These are phyloP conservation scores for Caenorhabditis sinica DNA, from an alignment of 2,888 invertebrate species.

Conservation along the genomic window DNA sequence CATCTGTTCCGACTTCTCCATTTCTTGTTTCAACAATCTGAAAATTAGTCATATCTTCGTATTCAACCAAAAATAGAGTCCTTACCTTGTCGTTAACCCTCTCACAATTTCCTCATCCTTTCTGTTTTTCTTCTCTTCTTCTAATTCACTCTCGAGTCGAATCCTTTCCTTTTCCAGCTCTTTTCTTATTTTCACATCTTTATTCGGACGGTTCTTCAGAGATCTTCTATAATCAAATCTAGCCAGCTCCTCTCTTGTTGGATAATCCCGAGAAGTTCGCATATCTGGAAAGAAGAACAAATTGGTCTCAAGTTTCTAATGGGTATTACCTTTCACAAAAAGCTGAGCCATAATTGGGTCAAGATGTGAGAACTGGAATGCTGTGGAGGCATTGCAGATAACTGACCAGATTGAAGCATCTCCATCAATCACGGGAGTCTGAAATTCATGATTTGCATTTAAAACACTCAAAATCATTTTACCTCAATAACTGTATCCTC, in stretches of 20 bases:
- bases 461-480: background rate
- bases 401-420: slow-evolving; percentile 52
- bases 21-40: slow-evolving; percentile 78
- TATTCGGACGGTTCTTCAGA: slow-evolving; percentile 51
- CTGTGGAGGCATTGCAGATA: slow-evolving; percentile 31
- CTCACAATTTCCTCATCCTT: slow-evolving; percentile 78
- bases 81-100: slow-evolving; percentile 74
- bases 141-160: slow-evolving; percentile 66
- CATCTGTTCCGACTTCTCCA: slow-evolving; percentile 74
- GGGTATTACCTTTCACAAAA: slow-evolving; percentile 52
- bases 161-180: slow-evolving; percentile 66
- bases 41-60: background rate
- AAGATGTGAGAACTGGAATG: slow-evolving; percentile 56
- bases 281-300: slow-evolving; percentile 43
- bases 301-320: background rate
- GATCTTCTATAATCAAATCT: slow-evolving; percentile 52
- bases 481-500: slow-evolving; percentile 66
- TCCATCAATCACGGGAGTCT: slow-evolving; percentile 30
- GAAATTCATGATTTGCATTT: background rate
- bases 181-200: slow-evolving; percentile 45
- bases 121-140: slow-evolving; percentile 74
- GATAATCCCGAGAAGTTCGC: slow-evolving; percentile 50
- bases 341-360: slow-evolving; percentile 61
- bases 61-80: background rate
- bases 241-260: slow-evolving; percentile 43